Base-by-base conservation (phyloP, 2,888 invertebrate genomes). In the Coremacera marginata region DNA sequence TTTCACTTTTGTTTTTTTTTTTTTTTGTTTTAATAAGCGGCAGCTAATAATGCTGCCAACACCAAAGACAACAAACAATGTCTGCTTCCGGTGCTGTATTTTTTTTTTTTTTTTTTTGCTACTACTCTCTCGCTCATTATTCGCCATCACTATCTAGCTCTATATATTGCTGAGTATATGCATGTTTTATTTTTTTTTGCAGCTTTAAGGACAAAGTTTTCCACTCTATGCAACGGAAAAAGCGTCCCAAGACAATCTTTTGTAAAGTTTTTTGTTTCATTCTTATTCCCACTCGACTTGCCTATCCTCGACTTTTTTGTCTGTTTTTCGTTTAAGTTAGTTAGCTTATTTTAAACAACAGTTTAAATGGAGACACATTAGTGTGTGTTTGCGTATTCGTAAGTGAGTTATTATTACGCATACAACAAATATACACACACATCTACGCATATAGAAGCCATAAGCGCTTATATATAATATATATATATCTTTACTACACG, bases 171-270 rank as follows among this genome's bases (percentile, higher is more conserved):
- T 44, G 44, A 44, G 44, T 11, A 11, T 60, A 5, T 27, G 7
- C 5, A 11, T 22, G 9, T 65, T n/a, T 37, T 16, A 16, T 11
- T 51, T 49, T 44, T 22, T 49, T 68, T 68, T 44, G 34, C n/a
- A 27, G n/a, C 22, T 52, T 27, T 73, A 31, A 78, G 76, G 76
- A 76, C 78, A 73, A 78, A 78, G 78, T 78, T 78, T 70, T 44
- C 27, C 37, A 37, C 67, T 44, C 22, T 62, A 16, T 62, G 9
- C 16, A n/a, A 16, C 57, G 63, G 70, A 73, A 63, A 72, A 44
- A 68, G 44, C 60, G 73, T 78, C 76, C 76, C 76, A 63, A 70
- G 73, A 70, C 78, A 78, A 78, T 76, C 76, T 76, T 76, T 76
- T 75, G 8, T 5, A 14, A 71, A 44, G 37, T 60, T 37, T 22